These are phyloP conservation scores for Xiphias gladius DNA, from an alignment of 2,113 vertebrate species.

Conservation along the genomic window DNA sequence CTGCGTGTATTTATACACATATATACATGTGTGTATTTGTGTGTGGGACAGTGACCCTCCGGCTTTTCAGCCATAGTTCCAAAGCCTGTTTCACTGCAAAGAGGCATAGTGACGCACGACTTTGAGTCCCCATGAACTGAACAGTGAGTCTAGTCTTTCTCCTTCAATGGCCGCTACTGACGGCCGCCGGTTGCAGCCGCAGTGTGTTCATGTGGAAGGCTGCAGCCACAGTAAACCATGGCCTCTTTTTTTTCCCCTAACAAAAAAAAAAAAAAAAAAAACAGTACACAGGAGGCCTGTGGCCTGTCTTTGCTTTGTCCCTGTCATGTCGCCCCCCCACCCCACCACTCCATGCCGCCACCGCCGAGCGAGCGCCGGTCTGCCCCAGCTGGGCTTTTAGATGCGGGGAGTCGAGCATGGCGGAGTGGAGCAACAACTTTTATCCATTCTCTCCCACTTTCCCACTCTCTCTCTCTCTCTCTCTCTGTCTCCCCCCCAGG, in stretches of 20 bases:
- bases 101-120: constrained; percentile 15
- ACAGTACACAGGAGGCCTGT: constrained; percentile 27
- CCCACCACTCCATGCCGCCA: not conserved
- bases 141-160: constrained; percentile 41
- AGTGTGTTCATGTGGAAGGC: constrained; percentile 36
- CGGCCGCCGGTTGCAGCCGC: constrained; percentile 29
- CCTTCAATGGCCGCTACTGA: constrained; percentile 32
- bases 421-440: constrained; percentile 39
- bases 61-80: constrained; percentile 1
- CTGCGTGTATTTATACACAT: too few relatives aligned
- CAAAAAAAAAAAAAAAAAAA: constrained; percentile 5
- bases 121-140: constrained; percentile 29
- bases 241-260: constrained; percentile 13
- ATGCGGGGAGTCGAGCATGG: constrained; percentile 24
- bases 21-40: not conserved
- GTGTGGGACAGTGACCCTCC: constrained; percentile 1
- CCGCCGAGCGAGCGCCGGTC: constrained; percentile 18
- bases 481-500: constrained; percentile 35
- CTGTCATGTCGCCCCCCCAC: constrained; percentile 42
- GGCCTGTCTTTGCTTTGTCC: constrained; percentile 67
- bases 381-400: constrained; percentile 61
- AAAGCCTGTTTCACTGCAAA: not conserved
- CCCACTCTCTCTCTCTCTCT: constrained; percentile 1
- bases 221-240: constrained; percentile 33
- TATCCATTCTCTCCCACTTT: constrained; percentile 25